Evolutionary conservation across 1,140 invertebrate genomes (phyloP), one percentile per base, ranked within the genome.

Genomic region (Conus betulinus): DNA sequence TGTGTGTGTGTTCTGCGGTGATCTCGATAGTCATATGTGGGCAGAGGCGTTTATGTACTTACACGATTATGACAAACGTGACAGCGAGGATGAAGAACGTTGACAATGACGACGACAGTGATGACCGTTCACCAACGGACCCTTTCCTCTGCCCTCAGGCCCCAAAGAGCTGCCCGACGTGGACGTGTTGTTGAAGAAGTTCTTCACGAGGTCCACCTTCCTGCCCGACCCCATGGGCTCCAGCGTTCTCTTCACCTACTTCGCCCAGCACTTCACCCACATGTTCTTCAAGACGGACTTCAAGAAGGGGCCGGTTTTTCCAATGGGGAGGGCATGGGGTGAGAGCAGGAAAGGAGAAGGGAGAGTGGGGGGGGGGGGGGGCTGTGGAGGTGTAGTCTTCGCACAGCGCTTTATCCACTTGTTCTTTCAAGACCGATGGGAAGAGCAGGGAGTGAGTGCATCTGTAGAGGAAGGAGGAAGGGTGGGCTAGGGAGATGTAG

Each of bases 251-350:
- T 95, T 96, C 90, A 92, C 95, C 20, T 95, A 94, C 91, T 95
- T 95, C 90, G 95, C 95, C 13, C 95, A 96, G 88, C 95, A 96
- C 91, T 96, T 96, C 89, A 95, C 95, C 4, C 95, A 96, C 91
- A 95, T 95, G 91, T 96, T 96, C 91, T 96, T 96, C 92, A 93
- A 95, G 85, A 95, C 95, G 5, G 94, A 95, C 88, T 91, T 93
- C 78, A 93, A 92, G 27, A 93, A 91, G 89, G 94, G 95, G 11
- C 95, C 5, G 94, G 92, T 0, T 94, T 0, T 94, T 94, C 95
- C 39, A 94, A 52, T 94, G 94, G 92, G 95, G 95, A 67, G 92
- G 92, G 51, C 95, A 95, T 89, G 95, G 95, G 91, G 95, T 96
- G 92, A 93, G 93, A 92, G 86, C 8, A 15, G 57, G 15, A 4